Evolutionary conservation across 2,888 invertebrate species (phyloP), one percentile per base, ranked within the genome.

Genomic region (Stratiomys singularior): DNA sequence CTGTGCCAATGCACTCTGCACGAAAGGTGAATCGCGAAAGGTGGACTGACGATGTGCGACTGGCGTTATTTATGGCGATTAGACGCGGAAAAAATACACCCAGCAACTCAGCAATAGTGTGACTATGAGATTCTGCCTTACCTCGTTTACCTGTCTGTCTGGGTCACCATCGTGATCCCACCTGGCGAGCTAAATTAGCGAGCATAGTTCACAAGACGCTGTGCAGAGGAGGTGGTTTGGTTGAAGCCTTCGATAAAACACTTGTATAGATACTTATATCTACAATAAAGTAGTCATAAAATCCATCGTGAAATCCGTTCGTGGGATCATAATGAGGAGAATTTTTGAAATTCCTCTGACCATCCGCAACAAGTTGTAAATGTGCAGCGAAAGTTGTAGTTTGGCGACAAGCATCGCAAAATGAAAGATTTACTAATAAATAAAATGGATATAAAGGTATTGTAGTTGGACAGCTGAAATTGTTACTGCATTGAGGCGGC

Each of bases 21-120:
- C 46, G 27, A 71, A 71, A 71, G 71, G 71, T 71, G 25, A 71
- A 71, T 47, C 47, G 71, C 25, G 21, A 71, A 52, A 47, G 71
- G 47, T 15, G 27, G 37, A 52, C 23, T n/a, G n/a, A n/a, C 25
- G n/a, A 25, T 25, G 71, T n/a, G 47, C 47, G 28, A 71, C 71
- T 52, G 18, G 13, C 25, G 9, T 52, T 47, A 25, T 52, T 47
- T 23, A 27, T 52, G 23, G 27, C 47, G 47, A 71, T 71, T 52
- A 47, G 52, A 47, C 28, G 47, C 71, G 71, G 71, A 21, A 71
- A 47, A 71, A 21, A 44, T 71, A 71, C 25, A 60, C 30, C 25
- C 23, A 23, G 30, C 64, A 11, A 23, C 25, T 9, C 37, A 37
- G 37, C 37, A 21, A 60, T 13, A 13, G 60, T 7, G 64, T 5